Evolutionary conservation across 2,113 vertebrate species (phyloP), one percentile per base, ranked within the genome.

Genomic region (Dromiciops gliroides): DNA sequence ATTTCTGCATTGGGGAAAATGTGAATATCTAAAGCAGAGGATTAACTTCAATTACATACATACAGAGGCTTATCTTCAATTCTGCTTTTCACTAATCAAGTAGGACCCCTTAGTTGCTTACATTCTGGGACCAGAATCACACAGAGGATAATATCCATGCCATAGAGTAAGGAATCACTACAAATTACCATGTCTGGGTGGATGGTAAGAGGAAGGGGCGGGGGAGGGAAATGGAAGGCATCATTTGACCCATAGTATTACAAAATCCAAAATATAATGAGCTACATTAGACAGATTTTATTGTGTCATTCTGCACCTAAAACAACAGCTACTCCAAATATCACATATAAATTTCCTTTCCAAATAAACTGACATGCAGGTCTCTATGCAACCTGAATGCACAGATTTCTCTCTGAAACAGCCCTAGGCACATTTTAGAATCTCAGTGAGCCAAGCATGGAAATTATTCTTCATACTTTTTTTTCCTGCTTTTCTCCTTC

Each of bases 391-490:
- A 90, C 0, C 67, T 0, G 12, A 92, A 89, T 11, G 7, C 26
- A 48, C 92, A 95, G 91, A 92, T 92, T 93, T 88, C 50, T 89
- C 88, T 89, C 50, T n/a, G 51, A 44, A 95, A 95, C 89, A 96
- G 94, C 95, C 91, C 26, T 24, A 22, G 93, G 96, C 75, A 92
- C 91, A 75, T 23, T 89, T 83, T 37, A 0, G 96, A 93, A 92
- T 95, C 83, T 56, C 95, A 44, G 31, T 26, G 8, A 94, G 95
- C 94, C 92, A 95, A 83, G 91, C 89, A 94, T 88, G 90, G 7
- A 75, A 89, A 94, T 90, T 90, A 28, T 89, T 95, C 47, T 98
- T 96, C 51, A 75, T 19, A 37, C 0, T 24, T 22, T n/a, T 53
- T 91, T 24, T 16, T 31, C 48, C 28, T 95, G 90, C 16, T n/a